phyloP scores from a whole-genome alignment of 92 coral and sea anemone genomes.

The Palythoa heliodiscus region DNA sequence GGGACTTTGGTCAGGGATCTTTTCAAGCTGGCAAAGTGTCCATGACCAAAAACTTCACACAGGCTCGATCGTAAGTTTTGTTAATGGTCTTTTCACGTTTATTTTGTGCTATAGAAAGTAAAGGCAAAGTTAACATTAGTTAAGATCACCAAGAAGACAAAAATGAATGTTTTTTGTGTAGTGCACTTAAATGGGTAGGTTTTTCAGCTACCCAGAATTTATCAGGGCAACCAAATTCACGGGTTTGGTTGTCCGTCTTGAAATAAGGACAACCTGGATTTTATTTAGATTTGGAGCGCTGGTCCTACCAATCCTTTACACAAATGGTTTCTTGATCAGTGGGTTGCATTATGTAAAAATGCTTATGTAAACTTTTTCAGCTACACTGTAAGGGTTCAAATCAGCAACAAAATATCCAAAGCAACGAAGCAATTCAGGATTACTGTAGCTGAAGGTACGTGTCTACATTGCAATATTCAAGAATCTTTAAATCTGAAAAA shows the following conservation, averaged over 20 bases:
- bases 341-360: neutral
- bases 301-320: too few relatives aligned
- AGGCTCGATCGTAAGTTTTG: neutral
- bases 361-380: neutral
- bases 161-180: too few relatives aligned
- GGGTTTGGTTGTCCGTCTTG: too few relatives aligned
- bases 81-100: neutral
- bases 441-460: neutral
- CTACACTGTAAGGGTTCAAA: neutral
- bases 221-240: too few relatives aligned
- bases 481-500: neutral
- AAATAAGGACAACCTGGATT: too few relatives aligned
- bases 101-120: too few relatives aligned
- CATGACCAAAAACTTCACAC: neutral
- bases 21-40: slow-evolving; percentile 3
- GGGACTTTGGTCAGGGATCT: neutral
- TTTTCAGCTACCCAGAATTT: too few relatives aligned
- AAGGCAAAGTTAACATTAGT: too few relatives aligned
- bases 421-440: neutral
- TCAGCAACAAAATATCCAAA: neutral
- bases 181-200: too few relatives aligned
- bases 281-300: too few relatives aligned
- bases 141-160: too few relatives aligned
- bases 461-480: neutral
- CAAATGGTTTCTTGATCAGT: too few relatives aligned